Evolutionary conservation across 2,113 vertebrate species (phyloP).

Genomic region (Antechinus stuartii): DNA sequence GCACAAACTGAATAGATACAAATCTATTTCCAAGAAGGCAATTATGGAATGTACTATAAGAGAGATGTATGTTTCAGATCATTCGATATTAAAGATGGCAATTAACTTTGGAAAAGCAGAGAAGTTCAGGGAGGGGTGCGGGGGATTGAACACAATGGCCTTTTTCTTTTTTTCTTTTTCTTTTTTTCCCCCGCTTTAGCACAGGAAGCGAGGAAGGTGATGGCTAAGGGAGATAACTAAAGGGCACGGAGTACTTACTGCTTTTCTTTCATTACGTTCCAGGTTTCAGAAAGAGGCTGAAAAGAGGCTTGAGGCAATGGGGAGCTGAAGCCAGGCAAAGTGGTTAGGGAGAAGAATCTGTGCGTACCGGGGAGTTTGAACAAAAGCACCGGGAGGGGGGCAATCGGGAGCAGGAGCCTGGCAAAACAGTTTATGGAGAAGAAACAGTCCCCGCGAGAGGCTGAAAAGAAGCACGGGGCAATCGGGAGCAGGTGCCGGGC

Average conservation of each 20-base stretch:
- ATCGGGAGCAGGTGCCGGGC: background rate
- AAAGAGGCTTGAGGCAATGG: background rate
- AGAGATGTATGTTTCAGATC: slow-evolving; percentile 5
- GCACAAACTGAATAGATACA: background rate
- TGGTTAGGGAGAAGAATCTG: background rate
- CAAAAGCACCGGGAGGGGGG: background rate
- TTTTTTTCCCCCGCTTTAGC: background rate
- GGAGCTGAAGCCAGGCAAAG: background rate
- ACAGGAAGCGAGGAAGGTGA: background rate
- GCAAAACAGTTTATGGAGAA: background rate
- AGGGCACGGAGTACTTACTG: background rate
- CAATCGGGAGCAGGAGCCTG: background rate
- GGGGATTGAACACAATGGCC: background rate
- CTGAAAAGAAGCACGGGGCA: background rate
- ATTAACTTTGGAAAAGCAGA: slow-evolving; percentile 5
- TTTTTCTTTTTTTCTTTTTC: background rate
- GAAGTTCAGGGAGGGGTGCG: background rate
- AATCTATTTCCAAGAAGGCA: slow-evolving; percentile 1
- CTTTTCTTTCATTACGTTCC: slow-evolving; percentile 1
- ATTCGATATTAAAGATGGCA: background rate
- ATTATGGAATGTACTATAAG: background rate
- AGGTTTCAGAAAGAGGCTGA: background rate
- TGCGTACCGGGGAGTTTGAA: background rate
- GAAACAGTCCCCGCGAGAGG: background rate
- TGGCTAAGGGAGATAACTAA: slow-evolving; percentile 1